Base-by-base conservation (phyloP, 1,140 invertebrate genomes). In the Coenobita brevimanus region DNA sequence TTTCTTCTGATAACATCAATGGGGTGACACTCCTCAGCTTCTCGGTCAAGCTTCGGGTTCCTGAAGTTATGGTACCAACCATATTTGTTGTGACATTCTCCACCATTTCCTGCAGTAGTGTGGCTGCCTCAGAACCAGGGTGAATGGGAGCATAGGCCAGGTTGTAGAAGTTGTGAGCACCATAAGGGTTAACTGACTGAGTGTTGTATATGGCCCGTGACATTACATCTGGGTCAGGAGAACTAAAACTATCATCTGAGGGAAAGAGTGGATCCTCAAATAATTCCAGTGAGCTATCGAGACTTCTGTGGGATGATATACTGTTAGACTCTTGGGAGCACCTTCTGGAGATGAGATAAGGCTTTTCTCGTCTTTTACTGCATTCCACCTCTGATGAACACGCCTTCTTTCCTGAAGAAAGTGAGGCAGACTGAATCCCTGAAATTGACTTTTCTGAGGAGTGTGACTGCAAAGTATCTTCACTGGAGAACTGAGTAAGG, bases 71-170 rank as follows among this genome's bases (percentile, higher is more conserved):
- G 41, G 83, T 86, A 41, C 41, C 75, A 33, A 86, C 83, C 43
- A 86, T 60, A 50, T 86, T 86, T 24, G 83, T 86, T 17, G 83
- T 60, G 46, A 79, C 83, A 86, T 86, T 86, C 50, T 86, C 83
- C 83, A 86, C 76, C 1, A 86, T 27, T 24, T 86, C 83, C 75
- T 86, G 83, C 38, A 86, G 24, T 43, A 78, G 27, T 27, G 83
- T 60, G 24, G 83, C 83, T 13, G 83, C 71, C 33, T 86, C 83
- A 30, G 83, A 86, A 27, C 73, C 73, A 79, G 83, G 83, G 46
- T 79, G 73, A 24, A 86, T 78, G 24, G 83, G 83, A 36, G 83
- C 83, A 86, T 86, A 86, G 33, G 83, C 57, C 4, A 78, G 57
- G 38, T 64, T 78, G 60, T 86, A 86, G 33, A 85, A 78, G 27